These are phyloP conservation scores for Drosophila austrosaltans DNA, from an alignment of 2,888 invertebrate genomes.

Conservation along the genomic window DNA sequence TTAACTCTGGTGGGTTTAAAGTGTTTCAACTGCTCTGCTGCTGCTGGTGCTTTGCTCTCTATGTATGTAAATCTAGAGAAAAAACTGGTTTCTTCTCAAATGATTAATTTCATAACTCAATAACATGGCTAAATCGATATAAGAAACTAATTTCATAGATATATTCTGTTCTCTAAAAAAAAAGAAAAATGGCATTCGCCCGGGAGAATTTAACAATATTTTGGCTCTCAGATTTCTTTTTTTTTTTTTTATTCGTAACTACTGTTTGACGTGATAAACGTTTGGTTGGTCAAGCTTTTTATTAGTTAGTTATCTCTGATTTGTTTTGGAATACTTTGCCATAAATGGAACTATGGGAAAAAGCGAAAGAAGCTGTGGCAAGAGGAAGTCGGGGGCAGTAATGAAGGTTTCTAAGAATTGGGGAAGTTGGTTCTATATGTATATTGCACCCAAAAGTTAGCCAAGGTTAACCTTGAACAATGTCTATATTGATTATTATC, in stretches of 20 bases:
- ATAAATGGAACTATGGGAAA: not conserved
- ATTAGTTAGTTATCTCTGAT: conserved; percentile 14
- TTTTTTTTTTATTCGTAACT: conserved; percentile 9
- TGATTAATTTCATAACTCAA: conserved; percentile 76
- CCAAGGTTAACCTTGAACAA: conserved; percentile 8
- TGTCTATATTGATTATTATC: conserved; percentile 25
- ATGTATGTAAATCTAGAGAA: conserved; percentile 64
- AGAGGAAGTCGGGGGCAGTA: not conserved
- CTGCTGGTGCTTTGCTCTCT: conserved; percentile 45
- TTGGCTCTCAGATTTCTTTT: conserved; percentile 15
- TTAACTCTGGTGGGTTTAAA: conserved; percentile 66
- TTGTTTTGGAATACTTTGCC: not conserved
- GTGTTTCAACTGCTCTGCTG: conserved; percentile 59
- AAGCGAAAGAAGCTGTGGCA: not conserved
- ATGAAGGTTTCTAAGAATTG: conserved; percentile 32
- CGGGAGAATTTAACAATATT: conserved; percentile 15
- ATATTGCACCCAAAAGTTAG: conserved; percentile 1
- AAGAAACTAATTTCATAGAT: conserved; percentile 58
- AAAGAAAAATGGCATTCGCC: conserved; percentile 3
- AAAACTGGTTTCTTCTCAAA: conserved; percentile 66
- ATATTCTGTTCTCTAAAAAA: conserved; percentile 2
- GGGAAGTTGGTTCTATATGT: conserved; percentile 39
- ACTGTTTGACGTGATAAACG: conserved; percentile 14
- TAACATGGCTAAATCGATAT: conserved; percentile 39
- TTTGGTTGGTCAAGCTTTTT: conserved; percentile 25